Base-by-base conservation (phyloP, 2,113 vertebrate genomes). In the Rynchops niger region DNA sequence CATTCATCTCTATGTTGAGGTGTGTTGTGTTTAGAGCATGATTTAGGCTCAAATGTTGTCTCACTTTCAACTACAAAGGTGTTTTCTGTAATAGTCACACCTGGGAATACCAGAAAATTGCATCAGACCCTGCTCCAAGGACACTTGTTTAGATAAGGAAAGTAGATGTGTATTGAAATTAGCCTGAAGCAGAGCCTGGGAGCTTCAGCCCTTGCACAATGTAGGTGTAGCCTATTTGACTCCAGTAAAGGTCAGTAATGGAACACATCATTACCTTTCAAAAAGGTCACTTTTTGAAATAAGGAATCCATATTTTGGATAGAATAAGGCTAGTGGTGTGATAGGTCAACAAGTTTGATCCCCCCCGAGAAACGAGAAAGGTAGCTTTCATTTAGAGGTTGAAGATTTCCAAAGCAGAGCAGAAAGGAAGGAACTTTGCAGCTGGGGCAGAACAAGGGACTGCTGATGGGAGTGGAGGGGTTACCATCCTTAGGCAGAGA, bases 401-500 rank as follows among this genome's bases (percentile, higher is more conserved):
- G 30, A 11, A 30, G 47, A 38, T 45, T 80, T 50, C 36, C 45
- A 38, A 19, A 87, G 79, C 47, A 77, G 63, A 66, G 42, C 14
- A 40, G 69, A 61, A 76, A 62, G 32, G 29, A 93, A 49, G 58
- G 52, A 72, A 6, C 0, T 0, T n/a, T 42, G 16, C 42, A 52
- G 21, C 49, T 45, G 17, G 43, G 23, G 22, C 22, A 42, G 65
- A 26, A 50, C 47, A 45, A 49, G 58, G 6, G 21, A 26, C 16
- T 0, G 2, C 29, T 30, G 36, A 34, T n/a, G 32, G 0, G 2
- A 71, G n/a, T 4, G 26, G 38, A 84, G 53, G 32, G 4, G 12
- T 71, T 71, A 7, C 34, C 29, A 6, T 52, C 16, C 69, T 63
- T 42, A 52, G 36, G 19, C 34, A 71, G 43, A 45, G 58, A 67